Conservation (phyloP, 2,113 vertebrate genomes). For the Panthera leo region DNA sequence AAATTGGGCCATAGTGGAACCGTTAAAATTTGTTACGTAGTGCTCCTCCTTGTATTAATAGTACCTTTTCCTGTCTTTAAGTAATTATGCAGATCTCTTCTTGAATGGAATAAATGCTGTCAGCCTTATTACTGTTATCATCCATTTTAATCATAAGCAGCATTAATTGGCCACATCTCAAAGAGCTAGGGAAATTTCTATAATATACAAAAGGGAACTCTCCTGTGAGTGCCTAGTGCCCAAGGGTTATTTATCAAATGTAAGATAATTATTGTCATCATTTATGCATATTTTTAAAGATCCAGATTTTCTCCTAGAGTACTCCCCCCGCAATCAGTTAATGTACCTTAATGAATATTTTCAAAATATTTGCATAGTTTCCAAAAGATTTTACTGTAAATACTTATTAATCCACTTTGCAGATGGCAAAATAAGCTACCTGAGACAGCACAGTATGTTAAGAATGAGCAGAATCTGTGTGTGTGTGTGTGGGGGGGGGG, state of each 20-base stretch:
- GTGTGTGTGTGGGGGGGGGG: not conserved
- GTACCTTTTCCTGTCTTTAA: not conserved
- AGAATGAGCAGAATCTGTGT: not conserved
- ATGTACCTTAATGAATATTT: not conserved
- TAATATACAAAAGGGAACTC: not conserved
- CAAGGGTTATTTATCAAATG: not conserved
- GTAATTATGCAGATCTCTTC: not conserved
- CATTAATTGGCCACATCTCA: not conserved
- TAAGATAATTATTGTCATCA: not conserved
- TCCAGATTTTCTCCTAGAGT: not conserved
- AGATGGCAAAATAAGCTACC: not conserved
- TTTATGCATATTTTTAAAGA: not conserved
- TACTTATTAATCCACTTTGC: not conserved
- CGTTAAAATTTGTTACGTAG: not conserved
- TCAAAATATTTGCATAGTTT: not conserved
- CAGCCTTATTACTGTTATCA: not conserved
- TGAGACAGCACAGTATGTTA: not conserved
- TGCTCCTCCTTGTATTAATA: not conserved
- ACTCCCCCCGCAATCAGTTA: not conserved
- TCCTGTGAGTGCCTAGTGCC: not conserved
- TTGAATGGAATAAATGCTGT: conserved; percentile 9
- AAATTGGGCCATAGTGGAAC: too few species aligned
- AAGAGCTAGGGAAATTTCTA: not conserved
- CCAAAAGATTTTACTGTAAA: not conserved
- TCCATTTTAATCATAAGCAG: not conserved